Evolutionary conservation across 1,140 invertebrate genomes (phyloP).

Genomic region (Geopemphigus sp.): DNA sequence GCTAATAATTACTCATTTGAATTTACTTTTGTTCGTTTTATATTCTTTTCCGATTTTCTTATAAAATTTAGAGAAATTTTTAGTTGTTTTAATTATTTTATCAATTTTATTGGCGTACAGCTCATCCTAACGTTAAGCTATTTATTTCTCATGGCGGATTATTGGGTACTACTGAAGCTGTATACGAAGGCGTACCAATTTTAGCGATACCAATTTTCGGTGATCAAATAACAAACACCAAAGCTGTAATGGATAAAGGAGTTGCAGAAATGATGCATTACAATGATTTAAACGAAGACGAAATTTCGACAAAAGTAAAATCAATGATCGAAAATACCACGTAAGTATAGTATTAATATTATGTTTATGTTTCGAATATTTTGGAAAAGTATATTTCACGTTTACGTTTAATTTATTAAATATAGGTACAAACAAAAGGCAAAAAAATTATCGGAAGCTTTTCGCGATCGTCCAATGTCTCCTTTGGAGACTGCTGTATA

Average conservation of each 20-base stretch:
- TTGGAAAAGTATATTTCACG: no score
- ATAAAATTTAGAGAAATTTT: no score
- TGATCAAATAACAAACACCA: constrained; percentile 61
- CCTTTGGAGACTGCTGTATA: constrained; percentile 62
- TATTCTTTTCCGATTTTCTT: no score
- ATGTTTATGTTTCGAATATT: neutral
- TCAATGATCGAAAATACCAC: constrained; percentile 35
- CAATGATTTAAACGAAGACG: constrained; percentile 55
- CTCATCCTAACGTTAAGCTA: constrained; percentile 59
- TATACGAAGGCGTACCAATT: constrained; percentile 62
- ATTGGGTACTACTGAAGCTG: constrained; percentile 62
- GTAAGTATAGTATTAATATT: constrained; percentile 16
- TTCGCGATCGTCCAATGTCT: constrained; percentile 60
- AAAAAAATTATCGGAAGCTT: constrained; percentile 59
- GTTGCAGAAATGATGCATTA: constrained; percentile 55
- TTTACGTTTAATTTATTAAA: constrained; percentile 50
- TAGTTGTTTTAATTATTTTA: no score
- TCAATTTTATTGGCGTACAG: constrained; percentile 49
- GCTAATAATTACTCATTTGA: no score
- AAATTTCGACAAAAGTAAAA: constrained; percentile 38
- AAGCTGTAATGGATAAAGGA: constrained; percentile 54
- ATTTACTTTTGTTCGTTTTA: no score
- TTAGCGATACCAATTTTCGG: constrained; percentile 63
- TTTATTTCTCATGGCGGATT: constrained; percentile 69
- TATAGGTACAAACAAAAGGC: constrained; percentile 57